These are phyloP conservation scores for Acrossocheilus fasciatus DNA, from an alignment of 2,797 vertebrate genomes.

Conservation along the genomic window DNA sequence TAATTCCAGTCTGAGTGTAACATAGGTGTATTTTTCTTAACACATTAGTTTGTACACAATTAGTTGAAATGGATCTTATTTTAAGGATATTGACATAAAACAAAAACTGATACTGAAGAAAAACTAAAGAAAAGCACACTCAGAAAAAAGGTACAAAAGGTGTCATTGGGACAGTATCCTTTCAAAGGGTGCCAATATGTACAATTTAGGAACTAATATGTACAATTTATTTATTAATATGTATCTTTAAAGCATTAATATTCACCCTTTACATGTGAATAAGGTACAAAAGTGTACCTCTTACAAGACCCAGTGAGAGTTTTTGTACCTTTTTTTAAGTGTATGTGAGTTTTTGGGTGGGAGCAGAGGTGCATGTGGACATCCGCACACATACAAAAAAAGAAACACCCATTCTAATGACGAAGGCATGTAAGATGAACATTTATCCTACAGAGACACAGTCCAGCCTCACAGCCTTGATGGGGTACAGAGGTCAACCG, in stretches of 20 bases:
- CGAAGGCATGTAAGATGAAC: constrained; percentile 7
- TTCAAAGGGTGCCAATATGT: background rate
- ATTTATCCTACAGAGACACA: background rate
- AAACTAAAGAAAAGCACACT: background rate
- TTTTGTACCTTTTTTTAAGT: background rate
- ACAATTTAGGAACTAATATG: no score
- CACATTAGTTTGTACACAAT: background rate
- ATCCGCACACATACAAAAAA: background rate
- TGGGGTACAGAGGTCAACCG: background rate
- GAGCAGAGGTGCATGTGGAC: background rate
- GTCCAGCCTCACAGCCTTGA: background rate
- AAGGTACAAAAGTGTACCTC: background rate
- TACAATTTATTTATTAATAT: no score
- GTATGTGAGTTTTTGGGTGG: background rate
- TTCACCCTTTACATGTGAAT: no score
- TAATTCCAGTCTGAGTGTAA: background rate
- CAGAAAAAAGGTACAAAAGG: background rate
- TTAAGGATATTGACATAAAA: background rate
- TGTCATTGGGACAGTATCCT: background rate
- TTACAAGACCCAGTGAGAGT: no score
- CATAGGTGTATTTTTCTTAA: background rate
- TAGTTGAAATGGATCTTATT: background rate
- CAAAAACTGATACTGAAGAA: background rate
- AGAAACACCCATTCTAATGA: background rate
- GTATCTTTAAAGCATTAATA: no score